Conservation (phyloP, 2,797 vertebrate genomes). For the Falco concolor region DNA sequence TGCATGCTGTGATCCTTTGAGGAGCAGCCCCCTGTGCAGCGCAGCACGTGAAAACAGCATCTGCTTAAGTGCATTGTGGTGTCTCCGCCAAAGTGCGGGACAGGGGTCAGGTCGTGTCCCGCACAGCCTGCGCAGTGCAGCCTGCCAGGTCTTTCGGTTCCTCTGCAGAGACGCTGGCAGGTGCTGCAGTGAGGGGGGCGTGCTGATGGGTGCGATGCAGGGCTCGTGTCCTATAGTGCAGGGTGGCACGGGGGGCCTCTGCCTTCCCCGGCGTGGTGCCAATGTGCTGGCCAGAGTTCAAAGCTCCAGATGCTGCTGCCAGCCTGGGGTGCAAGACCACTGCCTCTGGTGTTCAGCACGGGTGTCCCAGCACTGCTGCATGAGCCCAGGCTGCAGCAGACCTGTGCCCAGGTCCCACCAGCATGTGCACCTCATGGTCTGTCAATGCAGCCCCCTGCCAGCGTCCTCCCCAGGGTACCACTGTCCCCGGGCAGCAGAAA, state of each 20-base stretch:
- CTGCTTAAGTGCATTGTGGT: background rate
- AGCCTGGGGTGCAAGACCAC: background rate
- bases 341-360: accelerated
- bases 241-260: background rate
- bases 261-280: background rate
- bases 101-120: background rate
- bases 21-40: background rate
- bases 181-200: background rate
- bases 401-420: background rate
- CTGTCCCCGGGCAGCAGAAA: background rate
- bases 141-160: background rate
- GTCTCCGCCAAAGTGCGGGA: background rate
- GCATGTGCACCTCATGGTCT: background rate
- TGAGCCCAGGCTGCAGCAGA: background rate
- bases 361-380: background rate
- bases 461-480: background rate
- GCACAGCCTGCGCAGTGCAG: accelerated
- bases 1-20: background rate
- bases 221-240: background rate
- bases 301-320: background rate
- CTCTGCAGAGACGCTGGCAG: background rate
- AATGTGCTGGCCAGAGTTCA: background rate
- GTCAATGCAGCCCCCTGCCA: accelerated
- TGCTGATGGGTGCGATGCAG: background rate
- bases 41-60: background rate